These are phyloP conservation scores for Oligia fasciuncula DNA, from an alignment of 2,888 invertebrate species.

Conservation along the genomic window DNA sequence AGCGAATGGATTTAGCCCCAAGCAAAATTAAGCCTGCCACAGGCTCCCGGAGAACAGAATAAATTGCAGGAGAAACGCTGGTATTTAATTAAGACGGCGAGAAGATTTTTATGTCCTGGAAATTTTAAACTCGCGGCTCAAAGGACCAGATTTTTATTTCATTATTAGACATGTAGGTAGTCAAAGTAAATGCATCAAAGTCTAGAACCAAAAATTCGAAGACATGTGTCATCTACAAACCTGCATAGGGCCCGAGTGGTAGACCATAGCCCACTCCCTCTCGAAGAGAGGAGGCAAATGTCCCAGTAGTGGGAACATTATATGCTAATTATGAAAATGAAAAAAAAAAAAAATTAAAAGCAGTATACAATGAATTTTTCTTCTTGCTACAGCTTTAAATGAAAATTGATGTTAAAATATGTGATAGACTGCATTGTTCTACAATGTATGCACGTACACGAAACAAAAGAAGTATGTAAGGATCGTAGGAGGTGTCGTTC, in stretches of 20 bases:
- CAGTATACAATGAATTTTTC: background rate
- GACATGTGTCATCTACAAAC: background rate
- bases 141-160: background rate
- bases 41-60: slow-evolving; percentile 37
- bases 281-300: background rate
- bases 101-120: slow-evolving; percentile 10
- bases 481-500: background rate
- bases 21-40: slow-evolving; percentile 61
- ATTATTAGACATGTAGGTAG: background rate
- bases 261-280: background rate
- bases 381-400: background rate
- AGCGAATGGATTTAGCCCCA: slow-evolving; percentile 57
- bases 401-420: background rate
- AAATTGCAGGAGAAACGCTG: slow-evolving; percentile 52
- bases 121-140: slow-evolving; percentile 8
- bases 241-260: background rate
- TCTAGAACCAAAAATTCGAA: background rate
- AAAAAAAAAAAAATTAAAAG: background rate
- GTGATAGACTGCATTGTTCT: background rate
- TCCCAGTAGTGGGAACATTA: background rate
- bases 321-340: background rate
- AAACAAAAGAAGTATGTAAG: background rate
- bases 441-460: background rate
- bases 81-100: slow-evolving; percentile 55
- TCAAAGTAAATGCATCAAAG: background rate